Evolutionary conservation across 2,797 vertebrate species (phyloP).

Genomic region (Salarias fasciatus): DNA sequence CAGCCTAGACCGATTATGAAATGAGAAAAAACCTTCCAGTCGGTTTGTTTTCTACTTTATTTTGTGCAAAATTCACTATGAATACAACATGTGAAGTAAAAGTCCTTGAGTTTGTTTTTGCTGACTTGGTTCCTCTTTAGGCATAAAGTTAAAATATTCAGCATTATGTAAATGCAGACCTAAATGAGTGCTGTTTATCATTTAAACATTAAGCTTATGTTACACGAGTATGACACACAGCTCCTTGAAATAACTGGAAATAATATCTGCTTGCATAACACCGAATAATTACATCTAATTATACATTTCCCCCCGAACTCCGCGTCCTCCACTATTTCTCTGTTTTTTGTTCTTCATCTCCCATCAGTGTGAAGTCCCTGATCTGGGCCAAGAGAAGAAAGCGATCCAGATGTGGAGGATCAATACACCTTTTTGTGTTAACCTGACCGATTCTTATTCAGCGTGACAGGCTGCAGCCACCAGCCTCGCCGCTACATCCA

Average conservation of each 20-base stretch:
- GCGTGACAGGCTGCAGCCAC: conserved; percentile 42
- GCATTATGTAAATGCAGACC: conserved; percentile 27
- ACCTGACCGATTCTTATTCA: conserved; percentile 54
- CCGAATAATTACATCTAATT: conserved; percentile 61
- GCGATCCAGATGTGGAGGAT: conserved; percentile 57
- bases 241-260: conserved; percentile 26
- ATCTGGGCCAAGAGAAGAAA: conserved; percentile 37
- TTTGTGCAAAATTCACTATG: background rate
- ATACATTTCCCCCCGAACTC: conserved; percentile 41
- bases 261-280: conserved; percentile 26
- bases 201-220: conserved; percentile 48
- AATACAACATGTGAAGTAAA: conserved; percentile 1
- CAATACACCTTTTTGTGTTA: conserved; percentile 49
- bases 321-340: conserved; percentile 20
- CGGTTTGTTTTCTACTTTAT: conserved; percentile 11
- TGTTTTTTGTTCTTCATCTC: conserved; percentile 40
- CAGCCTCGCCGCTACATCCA: conserved; percentile 36
- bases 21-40: conserved; percentile 4
- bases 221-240: conserved; percentile 32
- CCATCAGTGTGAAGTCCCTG: conserved; percentile 37
- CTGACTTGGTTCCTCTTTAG: conserved; percentile 7
- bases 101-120: background rate
- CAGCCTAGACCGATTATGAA: conserved; percentile 19
- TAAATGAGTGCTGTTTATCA: conserved; percentile 35
- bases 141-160: conserved; percentile 26